Evolutionary conservation across 2,797 vertebrate species (phyloP).

Genomic region (Hafferia zeledoni): DNA sequence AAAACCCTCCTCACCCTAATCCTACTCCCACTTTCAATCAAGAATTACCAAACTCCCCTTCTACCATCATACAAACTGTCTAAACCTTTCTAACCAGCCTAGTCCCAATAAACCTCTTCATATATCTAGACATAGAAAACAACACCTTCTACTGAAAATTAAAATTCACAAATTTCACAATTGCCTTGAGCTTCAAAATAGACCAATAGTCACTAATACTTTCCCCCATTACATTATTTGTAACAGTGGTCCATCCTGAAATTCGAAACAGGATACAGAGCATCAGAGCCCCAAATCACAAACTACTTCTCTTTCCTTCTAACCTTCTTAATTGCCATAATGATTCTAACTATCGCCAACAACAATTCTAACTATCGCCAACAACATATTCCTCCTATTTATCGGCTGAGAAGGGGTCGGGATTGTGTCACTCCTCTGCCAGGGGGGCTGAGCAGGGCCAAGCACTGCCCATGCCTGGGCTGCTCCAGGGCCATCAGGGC

Average conservation of each 20-base stretch:
- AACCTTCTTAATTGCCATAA: not conserved
- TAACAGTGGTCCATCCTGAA: not conserved
- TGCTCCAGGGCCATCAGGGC: not conserved
- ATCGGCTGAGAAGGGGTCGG: not conserved
- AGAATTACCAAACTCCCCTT: rapidly evolving
- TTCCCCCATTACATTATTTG: not conserved
- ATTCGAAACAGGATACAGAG: not conserved
- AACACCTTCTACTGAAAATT: not conserved
- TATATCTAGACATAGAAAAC: rapidly evolving
- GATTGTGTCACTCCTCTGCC: too few relatives aligned
- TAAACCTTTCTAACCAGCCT: rapidly evolving
- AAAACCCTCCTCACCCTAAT: rapidly evolving
- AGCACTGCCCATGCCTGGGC: not conserved
- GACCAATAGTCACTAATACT: not conserved
- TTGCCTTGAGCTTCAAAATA: not conserved
- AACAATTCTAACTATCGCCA: not conserved
- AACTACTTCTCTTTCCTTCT: not conserved
- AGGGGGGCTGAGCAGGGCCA: not conserved
- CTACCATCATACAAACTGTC: rapidly evolving
- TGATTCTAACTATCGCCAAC: not conserved
- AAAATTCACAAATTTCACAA: not conserved
- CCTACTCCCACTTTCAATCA: rapidly evolving
- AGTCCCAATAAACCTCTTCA: not conserved
- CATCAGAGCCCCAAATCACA: not conserved
- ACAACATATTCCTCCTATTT: not conserved